Base-by-base conservation (phyloP, 2,113 vertebrate species). In the Chrysochloris asiatica region DNA sequence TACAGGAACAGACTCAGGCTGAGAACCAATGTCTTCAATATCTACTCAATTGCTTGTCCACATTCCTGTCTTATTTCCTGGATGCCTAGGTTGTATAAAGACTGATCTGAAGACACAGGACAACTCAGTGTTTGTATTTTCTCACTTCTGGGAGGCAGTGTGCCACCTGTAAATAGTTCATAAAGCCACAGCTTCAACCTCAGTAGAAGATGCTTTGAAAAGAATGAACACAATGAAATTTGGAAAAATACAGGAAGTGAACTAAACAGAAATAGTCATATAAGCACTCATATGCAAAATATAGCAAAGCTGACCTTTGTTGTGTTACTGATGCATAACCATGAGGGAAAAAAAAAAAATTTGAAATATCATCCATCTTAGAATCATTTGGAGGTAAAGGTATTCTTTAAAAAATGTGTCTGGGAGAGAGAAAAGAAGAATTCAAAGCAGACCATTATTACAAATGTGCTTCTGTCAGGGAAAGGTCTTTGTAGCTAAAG, bases 401-500 rank as follows among this genome's bases (percentile, higher is more conserved):
- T n/a, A 69, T 80, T 87, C 78, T 36, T 26, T 71, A 83, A 33
- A 7, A 71, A 7, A 71, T 73, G 24, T 50, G 8, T 89, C 93
- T 83, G 85, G 78, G 86, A 92, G 72, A 50, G 33, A 26, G 30
- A 92, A 81, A 88, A 92, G 89, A 77, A 38, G 65, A 91, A 85
- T 93, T 87, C 63, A 83, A 94, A 59, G 26, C 33, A 93, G 88
- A 69, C 65, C 47, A 73, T 41, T 83, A 43, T 85, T 85, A 83
- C 14, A 28, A 72, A 92, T 43, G 61, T 0, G 6, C 24, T 48
- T 85, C 86, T 78, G 59, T 63, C 82, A 78, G 56, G 69, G 69
- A 91, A 91, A 95, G 86, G 90, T 93, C 92, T 94, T 75, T 36
- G 67, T 24, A 93, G 71, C 71, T 14, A 83, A 91, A 91, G 28